Conservation (phyloP, 2,888 invertebrate species). For the Adineta ricciae region DNA sequence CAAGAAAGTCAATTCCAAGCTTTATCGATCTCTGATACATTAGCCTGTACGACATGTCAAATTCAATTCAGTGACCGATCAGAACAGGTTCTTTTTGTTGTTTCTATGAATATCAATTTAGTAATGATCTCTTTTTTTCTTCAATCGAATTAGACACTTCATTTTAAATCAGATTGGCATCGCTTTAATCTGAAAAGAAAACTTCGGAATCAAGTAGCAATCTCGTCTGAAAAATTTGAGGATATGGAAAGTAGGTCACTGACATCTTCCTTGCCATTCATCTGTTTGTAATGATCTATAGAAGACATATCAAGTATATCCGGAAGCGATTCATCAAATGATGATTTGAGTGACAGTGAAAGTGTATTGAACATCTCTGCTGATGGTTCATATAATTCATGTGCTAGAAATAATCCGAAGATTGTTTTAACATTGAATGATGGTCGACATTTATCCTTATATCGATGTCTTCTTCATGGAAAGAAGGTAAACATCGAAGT, state of each 20-base stretch:
- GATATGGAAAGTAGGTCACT: conserved; percentile 39
- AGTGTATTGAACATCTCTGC: conserved; percentile 35
- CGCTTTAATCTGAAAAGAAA: conserved; percentile 68
- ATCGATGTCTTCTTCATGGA: conserved; percentile 63
- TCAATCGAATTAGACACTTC: conserved; percentile 55
- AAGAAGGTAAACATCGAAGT: conserved; percentile 52
- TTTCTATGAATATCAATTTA: neutral
- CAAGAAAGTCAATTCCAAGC: neutral
- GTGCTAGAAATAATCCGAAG: conserved; percentile 55
- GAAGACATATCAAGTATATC: conserved; percentile 62
- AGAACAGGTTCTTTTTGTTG: neutral
- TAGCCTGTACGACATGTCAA: neutral
- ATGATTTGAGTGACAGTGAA: conserved; percentile 43
- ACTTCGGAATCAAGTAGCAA: conserved; percentile 55
- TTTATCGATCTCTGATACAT: neutral
- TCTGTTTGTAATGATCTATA: conserved; percentile 38
- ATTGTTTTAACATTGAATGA: conserved; percentile 63
- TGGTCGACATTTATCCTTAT: conserved; percentile 64
- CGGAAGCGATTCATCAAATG: conserved; percentile 38
- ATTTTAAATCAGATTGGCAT: conserved; percentile 75
- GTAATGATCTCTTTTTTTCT: neutral
- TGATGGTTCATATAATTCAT: conserved; percentile 32
- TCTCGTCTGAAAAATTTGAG: conserved; percentile 58
- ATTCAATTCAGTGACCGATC: neutral
- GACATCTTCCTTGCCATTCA: no score